These are phyloP conservation scores for Schizothorax lantsangensis DNA, from an alignment of 2,797 vertebrate species.

Conservation along the genomic window DNA sequence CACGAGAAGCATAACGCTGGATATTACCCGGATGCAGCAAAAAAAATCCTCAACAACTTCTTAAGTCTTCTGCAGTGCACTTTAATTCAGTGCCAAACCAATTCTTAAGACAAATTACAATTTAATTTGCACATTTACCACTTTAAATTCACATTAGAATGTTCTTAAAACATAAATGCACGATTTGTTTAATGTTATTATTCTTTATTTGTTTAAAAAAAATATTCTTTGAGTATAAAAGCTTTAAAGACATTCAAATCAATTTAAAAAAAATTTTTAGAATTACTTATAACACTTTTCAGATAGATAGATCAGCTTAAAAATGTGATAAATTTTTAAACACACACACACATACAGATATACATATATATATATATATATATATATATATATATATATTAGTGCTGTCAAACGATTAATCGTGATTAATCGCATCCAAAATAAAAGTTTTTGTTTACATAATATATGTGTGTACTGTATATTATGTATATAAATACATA, in stretches of 20 bases:
- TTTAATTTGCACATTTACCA: not conserved
- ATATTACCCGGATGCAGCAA: not conserved
- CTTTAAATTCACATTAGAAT: not conserved
- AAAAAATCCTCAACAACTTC: not conserved
- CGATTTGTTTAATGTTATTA: not conserved
- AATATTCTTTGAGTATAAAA: not conserved
- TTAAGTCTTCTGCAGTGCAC: constrained; percentile 57
- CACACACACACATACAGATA: too few relatives aligned
- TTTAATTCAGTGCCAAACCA: not conserved
- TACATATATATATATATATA: too few relatives aligned
- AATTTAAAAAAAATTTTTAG: too few relatives aligned
- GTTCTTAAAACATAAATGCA: not conserved
- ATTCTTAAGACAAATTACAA: too few relatives aligned
- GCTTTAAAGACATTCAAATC: not conserved
- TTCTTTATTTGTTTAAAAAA: not conserved
- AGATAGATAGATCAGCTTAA: not conserved
- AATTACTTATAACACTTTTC: not conserved
- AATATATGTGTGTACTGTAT: too few relatives aligned
- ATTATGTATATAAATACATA: too few relatives aligned
- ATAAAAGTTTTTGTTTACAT: too few relatives aligned
- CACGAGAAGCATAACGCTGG: not conserved
- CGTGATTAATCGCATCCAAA: too few relatives aligned
- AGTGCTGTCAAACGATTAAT: too few relatives aligned
- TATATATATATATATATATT: too few relatives aligned
- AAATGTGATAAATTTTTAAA: not conserved